Base-by-base conservation (phyloP, 1,140 invertebrate species). In the Cylas formicarius region DNA sequence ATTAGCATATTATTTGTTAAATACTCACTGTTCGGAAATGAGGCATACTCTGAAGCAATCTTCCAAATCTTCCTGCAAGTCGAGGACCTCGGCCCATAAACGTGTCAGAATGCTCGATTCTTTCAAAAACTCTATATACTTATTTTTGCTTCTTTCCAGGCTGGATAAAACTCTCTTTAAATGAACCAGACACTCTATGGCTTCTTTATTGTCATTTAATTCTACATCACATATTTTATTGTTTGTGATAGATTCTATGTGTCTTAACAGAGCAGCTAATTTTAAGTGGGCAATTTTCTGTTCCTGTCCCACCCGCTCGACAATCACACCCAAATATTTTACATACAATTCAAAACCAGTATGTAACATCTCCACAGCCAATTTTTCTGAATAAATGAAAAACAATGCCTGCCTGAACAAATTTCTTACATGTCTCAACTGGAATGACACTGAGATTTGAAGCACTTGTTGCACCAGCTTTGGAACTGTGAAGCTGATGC, bases 341-440 rank as follows among this genome's bases (percentile, higher is more conserved):
- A 65, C 56, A 55, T 62, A 65, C 4, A 62, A 49, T 51, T 65
- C 62, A 19, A 69, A 58, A 4, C 61, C 65, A 50, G 62, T 65
- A 10, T 67, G 63, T 16, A 72, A 56, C 10, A 50, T 61, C 33
- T 67, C 61, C 57, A 68, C 67, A 14, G 66, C 52, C 50, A 66
- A 64, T 53, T 65, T 65, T 61, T 72, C 67, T 6, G 59, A 56
- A 28, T 63, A 55, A 3, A 73, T 61, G 58, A 69, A 72, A 44
- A 66, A 69, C 11, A 47, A 37, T 4, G 44, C 36, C 29, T 38
- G 26, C 11, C 44, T 26, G 29, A 34, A 47, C 5, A 29, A 9
- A 2, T 21, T 11, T 18, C 26, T 47, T 2, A 21, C 11, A 16
- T 11, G 36, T n/a, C 36, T 40, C 10, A 34, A 3, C 4, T 17